Conservation (phyloP, 2,113 vertebrate genomes). For the Salvelinus namaycush region DNA sequence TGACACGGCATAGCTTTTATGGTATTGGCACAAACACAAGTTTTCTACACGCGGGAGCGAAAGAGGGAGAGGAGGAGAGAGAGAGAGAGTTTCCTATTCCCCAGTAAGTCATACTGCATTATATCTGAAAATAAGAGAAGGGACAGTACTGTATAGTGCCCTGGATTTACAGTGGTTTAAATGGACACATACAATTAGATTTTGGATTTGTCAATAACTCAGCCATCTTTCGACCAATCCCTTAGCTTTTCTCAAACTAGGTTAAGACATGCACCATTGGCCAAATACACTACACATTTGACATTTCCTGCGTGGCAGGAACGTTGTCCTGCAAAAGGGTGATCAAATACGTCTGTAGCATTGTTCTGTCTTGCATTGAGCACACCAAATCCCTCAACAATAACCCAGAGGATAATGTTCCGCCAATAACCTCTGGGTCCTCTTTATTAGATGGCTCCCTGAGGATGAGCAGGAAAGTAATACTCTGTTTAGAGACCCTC, state of each 20-base stretch:
- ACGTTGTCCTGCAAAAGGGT: not conserved
- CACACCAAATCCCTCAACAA: constrained; percentile 67
- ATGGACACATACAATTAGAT: too few relatives aligned
- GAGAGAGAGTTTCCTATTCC: constrained; percentile 1
- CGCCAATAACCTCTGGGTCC: constrained; percentile 72
- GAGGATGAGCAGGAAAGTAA: constrained; percentile 55
- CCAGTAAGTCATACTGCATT: not conserved
- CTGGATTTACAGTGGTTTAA: too few relatives aligned
- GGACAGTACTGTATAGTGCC: not conserved
- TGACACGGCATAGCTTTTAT: constrained; percentile 72
- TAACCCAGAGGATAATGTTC: constrained; percentile 66
- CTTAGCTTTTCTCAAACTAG: too few relatives aligned
- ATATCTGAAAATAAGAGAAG: not conserved
- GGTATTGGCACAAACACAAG: constrained; percentile 57
- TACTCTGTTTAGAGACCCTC: constrained; percentile 63
- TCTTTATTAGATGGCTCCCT: constrained; percentile 69
- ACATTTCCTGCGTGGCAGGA: too few relatives aligned
- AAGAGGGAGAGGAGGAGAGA: not conserved
- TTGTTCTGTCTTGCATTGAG: constrained; percentile 1
- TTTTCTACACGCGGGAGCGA: not conserved
- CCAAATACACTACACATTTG: too few relatives aligned
- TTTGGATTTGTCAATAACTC: too few relatives aligned
- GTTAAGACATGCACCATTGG: too few relatives aligned
- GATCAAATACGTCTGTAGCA: not conserved
- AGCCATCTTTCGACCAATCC: too few relatives aligned